Evolutionary conservation across 2,888 invertebrate species (phyloP), one percentile per base, ranked within the genome.

Genomic region (Tridacna gigas): DNA sequence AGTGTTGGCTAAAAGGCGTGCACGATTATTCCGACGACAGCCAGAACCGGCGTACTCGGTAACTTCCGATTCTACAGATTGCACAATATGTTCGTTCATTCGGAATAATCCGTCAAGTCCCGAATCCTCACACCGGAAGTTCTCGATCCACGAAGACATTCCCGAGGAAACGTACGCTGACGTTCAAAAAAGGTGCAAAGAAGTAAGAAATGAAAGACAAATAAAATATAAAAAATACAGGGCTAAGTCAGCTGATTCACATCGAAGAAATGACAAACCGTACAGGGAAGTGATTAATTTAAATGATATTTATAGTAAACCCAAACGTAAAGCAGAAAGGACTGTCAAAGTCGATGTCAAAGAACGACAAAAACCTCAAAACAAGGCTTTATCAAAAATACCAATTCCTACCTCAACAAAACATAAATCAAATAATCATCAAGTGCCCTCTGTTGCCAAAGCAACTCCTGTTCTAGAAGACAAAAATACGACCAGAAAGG

Each of bases 41-140:
- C 71, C 74, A 61, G 80, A 82, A 51, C 78, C 78, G 12, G 77
- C 86, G 0, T 81, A 81, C 65, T 89, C 90, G 26, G 79, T 84
- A 9, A 86, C 90, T 18, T 90, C 89, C 48, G 89, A 88, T 67
- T 88, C 84, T 0, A 89, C 89, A 12, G 86, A 86, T 67, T 89
- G 90, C 86, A 89, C 89, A 45, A 88, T 89, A 74, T 89, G 90
- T 84, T 88, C 88, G 48, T 85, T 86, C 74, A 84, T 89, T 79
- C 81, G 80, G 74, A 80, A 84, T 47, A 74, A 86, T 60, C 81
- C 71, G 18, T 82, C 84, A 11, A 85, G 83, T 47, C 85, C 85
- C 12, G 83, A 81, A 37, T 69, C 61, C 18, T 71, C 80, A 26
- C 45, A 82, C 26, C 74, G 75, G 45, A 80, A 67, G 47, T 77